Conservation (phyloP, 92 coral and sea anemone species). For the Parazoanthus atlanticus region DNA sequence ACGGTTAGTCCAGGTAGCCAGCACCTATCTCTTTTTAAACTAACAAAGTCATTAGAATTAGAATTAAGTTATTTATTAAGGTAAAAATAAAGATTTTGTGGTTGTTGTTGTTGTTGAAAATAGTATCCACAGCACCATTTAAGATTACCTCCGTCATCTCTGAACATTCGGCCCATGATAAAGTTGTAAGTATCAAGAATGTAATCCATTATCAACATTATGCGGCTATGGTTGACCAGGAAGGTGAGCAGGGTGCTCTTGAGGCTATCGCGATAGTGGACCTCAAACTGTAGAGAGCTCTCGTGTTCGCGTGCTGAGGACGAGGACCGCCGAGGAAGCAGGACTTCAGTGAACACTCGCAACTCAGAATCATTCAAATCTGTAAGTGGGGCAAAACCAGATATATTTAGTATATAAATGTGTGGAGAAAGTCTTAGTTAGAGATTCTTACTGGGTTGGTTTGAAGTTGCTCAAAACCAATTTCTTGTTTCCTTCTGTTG, state of each 20-base stretch:
- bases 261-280: slow-evolving; percentile 89
- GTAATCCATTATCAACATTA: slow-evolving; percentile 87
- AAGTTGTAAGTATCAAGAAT: slow-evolving; percentile 92
- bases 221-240: slow-evolving; percentile 94
- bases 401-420: neutral
- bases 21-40: too few species aligned
- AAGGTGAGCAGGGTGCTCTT: slow-evolving; percentile 83
- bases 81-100: too few species aligned
- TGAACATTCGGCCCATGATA: slow-evolving; percentile 92
- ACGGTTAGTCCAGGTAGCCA: too few species aligned
- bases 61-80: too few species aligned
- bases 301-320: slow-evolving; percentile 55
- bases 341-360: slow-evolving; percentile 83
- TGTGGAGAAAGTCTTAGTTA: neutral
- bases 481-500: too few species aligned
- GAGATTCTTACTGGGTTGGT: neutral
- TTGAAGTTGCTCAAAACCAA: neutral
- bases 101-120: too few species aligned
- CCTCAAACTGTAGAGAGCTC: slow-evolving; percentile 88
- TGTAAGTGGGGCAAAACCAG: neutral
- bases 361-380: slow-evolving; percentile 76
- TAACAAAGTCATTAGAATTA: too few species aligned
- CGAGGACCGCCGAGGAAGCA: slow-evolving; percentile 70
- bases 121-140: neutral
- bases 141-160: slow-evolving; percentile 52